Conservation (phyloP, 2,888 invertebrate genomes). For the Epinotia brunnichana region DNA sequence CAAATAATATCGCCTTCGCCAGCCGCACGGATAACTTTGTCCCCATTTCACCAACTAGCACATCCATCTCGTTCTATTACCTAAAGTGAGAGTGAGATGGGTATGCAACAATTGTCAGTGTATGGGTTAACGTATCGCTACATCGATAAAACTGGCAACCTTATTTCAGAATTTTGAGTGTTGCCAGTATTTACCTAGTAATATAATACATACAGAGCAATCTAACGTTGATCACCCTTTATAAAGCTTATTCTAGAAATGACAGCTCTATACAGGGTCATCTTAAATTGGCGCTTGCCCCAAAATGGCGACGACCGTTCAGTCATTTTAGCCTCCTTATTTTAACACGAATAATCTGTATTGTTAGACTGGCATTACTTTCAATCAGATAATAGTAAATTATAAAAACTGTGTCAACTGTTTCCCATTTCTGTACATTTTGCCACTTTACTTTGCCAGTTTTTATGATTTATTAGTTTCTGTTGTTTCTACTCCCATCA, state of each 20-base stretch:
- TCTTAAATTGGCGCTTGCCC: background rate
- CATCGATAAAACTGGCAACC: background rate
- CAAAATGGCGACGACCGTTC: slow-evolving; percentile 3
- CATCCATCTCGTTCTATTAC: background rate
- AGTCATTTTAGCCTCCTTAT: slow-evolving; percentile 24
- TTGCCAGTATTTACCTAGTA: background rate
- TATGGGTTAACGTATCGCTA: background rate
- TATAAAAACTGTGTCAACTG: background rate
- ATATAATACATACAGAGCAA: slow-evolving; percentile 11
- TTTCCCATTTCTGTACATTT: background rate
- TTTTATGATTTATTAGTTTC: background rate
- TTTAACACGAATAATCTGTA: slow-evolving; percentile 60
- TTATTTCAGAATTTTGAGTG: background rate
- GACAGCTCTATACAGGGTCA: slow-evolving; percentile 8
- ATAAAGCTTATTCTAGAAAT: background rate
- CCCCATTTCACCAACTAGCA: background rate
- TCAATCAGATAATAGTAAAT: slow-evolving; percentile 13
- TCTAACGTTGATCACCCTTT: background rate
- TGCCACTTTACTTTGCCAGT: background rate
- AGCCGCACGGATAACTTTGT: slow-evolving; percentile 12
- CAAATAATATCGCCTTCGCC: background rate
- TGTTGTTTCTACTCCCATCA: background rate
- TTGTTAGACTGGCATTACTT: slow-evolving; percentile 72
- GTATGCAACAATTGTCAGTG: slow-evolving; percentile 7
- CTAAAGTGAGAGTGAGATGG: background rate